These are phyloP conservation scores for Threskiornis aethiopicus DNA, from an alignment of 2,797 vertebrate genomes.

Conservation along the genomic window DNA sequence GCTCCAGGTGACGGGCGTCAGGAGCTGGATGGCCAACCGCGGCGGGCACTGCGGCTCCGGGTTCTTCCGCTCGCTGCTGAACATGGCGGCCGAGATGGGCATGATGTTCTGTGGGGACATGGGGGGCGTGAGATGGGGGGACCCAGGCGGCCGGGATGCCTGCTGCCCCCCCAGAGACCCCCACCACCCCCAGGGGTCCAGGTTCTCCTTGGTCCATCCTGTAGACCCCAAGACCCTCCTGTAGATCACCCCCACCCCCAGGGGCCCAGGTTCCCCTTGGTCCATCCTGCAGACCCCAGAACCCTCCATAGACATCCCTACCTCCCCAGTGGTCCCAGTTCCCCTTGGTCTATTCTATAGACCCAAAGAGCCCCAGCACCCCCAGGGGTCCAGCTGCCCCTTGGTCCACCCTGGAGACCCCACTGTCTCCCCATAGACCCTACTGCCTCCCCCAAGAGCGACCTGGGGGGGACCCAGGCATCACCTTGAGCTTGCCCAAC, in stretches of 20 bases:
- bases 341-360: neutral
- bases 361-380: neutral
- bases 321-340: neutral
- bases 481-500: slow-evolving; percentile 91
- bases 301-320: too few species aligned
- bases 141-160: too few species aligned
- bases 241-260: neutral
- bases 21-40: slow-evolving; percentile 85
- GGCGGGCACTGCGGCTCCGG: slow-evolving; percentile 91
- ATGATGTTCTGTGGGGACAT: slow-evolving; percentile 87
- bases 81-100: slow-evolving; percentile 96
- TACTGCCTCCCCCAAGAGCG: neutral
- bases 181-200: neutral
- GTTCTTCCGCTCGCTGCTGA: slow-evolving; percentile 91
- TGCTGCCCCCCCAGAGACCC: too few species aligned
- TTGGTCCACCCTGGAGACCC: neutral
- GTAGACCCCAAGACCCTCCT: neutral
- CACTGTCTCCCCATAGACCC: neutral
- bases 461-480: too few species aligned
- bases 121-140: fast-evolving
- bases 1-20: slow-evolving; percentile 92
- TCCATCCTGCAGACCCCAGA: neutral
- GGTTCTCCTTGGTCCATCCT: neutral
- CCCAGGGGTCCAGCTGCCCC: neutral
- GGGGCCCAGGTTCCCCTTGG: neutral